Base-by-base conservation (phyloP, 2,797 vertebrate species). In the Setipinna tenuifilis region DNA sequence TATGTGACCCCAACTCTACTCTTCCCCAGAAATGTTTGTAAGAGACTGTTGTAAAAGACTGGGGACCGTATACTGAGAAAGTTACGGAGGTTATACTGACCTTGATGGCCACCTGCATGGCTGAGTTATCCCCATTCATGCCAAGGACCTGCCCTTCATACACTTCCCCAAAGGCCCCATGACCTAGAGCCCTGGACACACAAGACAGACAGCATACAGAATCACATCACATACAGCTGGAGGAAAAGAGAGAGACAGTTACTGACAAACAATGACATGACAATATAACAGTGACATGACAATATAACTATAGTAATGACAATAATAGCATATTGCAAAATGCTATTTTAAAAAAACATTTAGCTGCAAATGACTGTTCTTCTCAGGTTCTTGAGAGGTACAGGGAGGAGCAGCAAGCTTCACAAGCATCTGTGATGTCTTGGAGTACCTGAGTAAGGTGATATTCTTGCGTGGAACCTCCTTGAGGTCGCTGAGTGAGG, bases 21-120 rank as follows among this genome's bases (percentile, higher is more conserved):
- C 50, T 54, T 54, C 50, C 3, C 50, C 7, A 54, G 9, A 75
- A 75, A 35, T 14, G 31, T 75, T 14, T 75, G 12, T 75, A 17
- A 35, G 68, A 28, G 35, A 21, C 2, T 28, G 0, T 2, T 59
- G 12, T 6, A 21, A 78, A 78, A 41, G 71, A 35, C 31, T 25
- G 12, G 68, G 16, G 31, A 28, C 68, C 68, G 19, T 71, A 11
- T 5, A 31, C 7, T 71, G 28, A 35, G 28, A 71, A 31, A 35
- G 14, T 35, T 6, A 17, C 19, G 19, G 23, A 16, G 5, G 28
- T 28, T 16, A 31, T 71, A 6, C 95, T 96, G 88, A 99, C 98
- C 97, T 99, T 98, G 92, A 98, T 94, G 88, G 98, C 97, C 86
- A 98, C 98, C 89, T 97, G 97, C 92, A 98, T 94, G 84, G 96